A percentile compares a stretch with the other conserved stretches of the same genome.
Conservation (phyloP, 2,797 vertebrate species). For the Siniperca obscura region DNA sequence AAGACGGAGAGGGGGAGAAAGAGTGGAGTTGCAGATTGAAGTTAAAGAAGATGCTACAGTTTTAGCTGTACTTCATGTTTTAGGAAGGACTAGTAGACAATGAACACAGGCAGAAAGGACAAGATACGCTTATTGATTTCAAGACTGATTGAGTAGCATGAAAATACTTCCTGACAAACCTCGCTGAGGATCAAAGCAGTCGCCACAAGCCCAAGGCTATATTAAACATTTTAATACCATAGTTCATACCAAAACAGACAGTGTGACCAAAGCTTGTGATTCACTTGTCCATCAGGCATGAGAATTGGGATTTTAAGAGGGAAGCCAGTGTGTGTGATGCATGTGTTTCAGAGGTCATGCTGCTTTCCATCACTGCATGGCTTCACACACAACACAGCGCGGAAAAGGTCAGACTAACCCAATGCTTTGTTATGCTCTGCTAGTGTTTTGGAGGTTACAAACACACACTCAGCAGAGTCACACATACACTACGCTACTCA, state of each 20-base stretch:
- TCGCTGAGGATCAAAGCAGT: constrained; percentile 52
- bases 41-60: background rate
- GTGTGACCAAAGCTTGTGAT: constrained; percentile 55
- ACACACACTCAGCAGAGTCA: constrained; percentile 18
- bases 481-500: constrained; percentile 11
- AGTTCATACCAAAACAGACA: constrained; percentile 55
- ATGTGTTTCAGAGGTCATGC: constrained; percentile 29
- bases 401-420: constrained; percentile 47
- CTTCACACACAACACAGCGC: constrained; percentile 31
- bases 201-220: constrained; percentile 38
- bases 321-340: constrained; percentile 34
- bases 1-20: constrained; percentile 20
- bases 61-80: constrained; percentile 10
- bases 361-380: constrained; percentile 28
- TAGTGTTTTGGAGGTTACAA: constrained; percentile 42
- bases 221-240: constrained; percentile 50
- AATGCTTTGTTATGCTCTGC: constrained; percentile 36
- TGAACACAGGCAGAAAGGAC: constrained; percentile 4
- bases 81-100: background rate
- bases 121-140: constrained; percentile 37
- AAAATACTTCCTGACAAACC: constrained; percentile 32
- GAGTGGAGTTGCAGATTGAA: constrained; percentile 16
- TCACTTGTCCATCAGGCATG: constrained; percentile 47
- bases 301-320: constrained; percentile 38
- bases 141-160: constrained; percentile 31